A percentile compares a stretch with the other conserved stretches of the same genome.
Conservation (phyloP, 2,113 vertebrate species). For the Hemicordylus capensis region DNA sequence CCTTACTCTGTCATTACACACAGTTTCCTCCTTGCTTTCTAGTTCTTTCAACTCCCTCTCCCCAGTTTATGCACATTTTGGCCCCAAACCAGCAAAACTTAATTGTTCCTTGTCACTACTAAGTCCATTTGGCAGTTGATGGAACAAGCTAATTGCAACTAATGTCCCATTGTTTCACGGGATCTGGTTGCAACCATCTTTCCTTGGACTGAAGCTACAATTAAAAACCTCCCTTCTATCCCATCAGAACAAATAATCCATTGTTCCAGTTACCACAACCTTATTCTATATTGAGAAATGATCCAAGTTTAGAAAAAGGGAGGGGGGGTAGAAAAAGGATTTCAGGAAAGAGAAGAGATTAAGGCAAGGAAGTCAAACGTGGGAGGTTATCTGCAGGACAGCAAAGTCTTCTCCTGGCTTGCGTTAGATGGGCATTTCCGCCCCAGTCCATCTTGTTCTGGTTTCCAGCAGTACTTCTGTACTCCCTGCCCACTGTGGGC, state of each 20-base stretch:
- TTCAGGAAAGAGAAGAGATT: not conserved
- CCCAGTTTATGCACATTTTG: not conserved
- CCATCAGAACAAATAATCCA: not conserved
- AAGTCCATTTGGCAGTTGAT: not conserved
- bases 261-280: not conserved
- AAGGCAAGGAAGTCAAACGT: not conserved
- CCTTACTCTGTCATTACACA: not conserved
- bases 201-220: not conserved
- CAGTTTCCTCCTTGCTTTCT: not conserved
- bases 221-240: not conserved
- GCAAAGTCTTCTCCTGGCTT: not conserved
- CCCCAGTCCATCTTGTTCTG: constrained; percentile 22
- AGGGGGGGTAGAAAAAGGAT: not conserved
- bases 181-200: not conserved
- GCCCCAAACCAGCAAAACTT: not conserved
- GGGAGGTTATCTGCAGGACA: too few species aligned
- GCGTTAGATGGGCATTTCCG: not conserved
- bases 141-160: not conserved
- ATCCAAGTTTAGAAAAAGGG: not conserved
- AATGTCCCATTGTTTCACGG: not conserved
- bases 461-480: not conserved
- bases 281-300: not conserved
- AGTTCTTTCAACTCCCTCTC: not conserved
- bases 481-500: not conserved
- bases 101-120: not conserved